Conservation (phyloP, 2,113 vertebrate species). For the Oncorhynchus nerka region DNA sequence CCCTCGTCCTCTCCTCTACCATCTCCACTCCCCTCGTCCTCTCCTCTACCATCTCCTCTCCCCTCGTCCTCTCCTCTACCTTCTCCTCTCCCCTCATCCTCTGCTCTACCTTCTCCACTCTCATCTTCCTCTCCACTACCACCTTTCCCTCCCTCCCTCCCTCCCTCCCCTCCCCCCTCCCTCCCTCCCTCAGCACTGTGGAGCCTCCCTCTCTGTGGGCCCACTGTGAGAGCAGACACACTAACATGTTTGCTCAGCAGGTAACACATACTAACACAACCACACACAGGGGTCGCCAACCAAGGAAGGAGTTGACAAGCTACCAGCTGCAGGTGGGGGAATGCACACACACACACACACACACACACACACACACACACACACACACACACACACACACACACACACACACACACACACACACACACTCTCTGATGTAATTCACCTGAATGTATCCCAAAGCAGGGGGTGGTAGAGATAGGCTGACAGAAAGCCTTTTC, state of each 20-base stretch:
- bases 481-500: conserved; percentile 62
- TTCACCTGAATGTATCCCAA: conserved; percentile 15
- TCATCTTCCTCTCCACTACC: too few relatives aligned
- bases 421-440: conserved; percentile 1
- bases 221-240: conserved; percentile 68
- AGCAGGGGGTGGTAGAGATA: conserved; percentile 49
- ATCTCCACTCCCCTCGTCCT: too few relatives aligned
- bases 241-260: conserved; percentile 68
- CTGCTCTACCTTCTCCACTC: background rate
- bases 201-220: conserved; percentile 58
- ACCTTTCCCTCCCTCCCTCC: background rate
- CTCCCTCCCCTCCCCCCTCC: conserved; percentile 5
- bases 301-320: conserved; percentile 31
- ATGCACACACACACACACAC: conserved; percentile 5
- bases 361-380: conserved; percentile 6
- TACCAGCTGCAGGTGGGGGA: conserved; percentile 45
- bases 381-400: conserved; percentile 10
- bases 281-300: conserved; percentile 32
- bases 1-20: background rate
- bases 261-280: conserved; percentile 32
- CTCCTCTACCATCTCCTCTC: too few relatives aligned
- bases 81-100: background rate
- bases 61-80: too few relatives aligned
- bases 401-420: conserved; percentile 5
- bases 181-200: conserved; percentile 48